These are phyloP conservation scores for Apamea anceps DNA, from an alignment of 2,888 invertebrate species.

Conservation along the genomic window DNA sequence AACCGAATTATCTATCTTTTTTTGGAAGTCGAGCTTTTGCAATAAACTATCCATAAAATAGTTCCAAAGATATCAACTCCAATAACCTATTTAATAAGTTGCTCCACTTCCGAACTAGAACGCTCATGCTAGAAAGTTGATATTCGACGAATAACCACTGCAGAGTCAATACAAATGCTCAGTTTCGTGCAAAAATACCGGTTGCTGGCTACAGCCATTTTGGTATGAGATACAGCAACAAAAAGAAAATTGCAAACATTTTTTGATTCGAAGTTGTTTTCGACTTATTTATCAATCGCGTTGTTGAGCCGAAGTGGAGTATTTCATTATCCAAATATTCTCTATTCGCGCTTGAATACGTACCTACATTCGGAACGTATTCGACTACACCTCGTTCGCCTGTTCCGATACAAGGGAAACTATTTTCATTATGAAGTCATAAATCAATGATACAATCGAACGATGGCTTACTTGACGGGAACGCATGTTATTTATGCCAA, in stretches of 20 bases:
- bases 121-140: conserved; percentile 38
- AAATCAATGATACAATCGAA: conserved; percentile 87
- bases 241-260: conserved; percentile 55
- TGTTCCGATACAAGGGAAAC: conserved; percentile 78
- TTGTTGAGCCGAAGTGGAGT: conserved; percentile 55
- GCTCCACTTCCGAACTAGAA: conserved; percentile 57
- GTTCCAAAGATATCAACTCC: conserved; percentile 50
- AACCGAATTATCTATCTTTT: background rate
- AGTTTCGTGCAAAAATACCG: conserved; percentile 43
- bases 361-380: conserved; percentile 71
- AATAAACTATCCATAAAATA: conserved; percentile 41
- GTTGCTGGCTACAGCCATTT: conserved; percentile 13
- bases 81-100: conserved; percentile 57
- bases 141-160: conserved; percentile 46
- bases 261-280: conserved; percentile 64
- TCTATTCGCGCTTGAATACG: conserved; percentile 71
- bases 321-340: conserved; percentile 77
- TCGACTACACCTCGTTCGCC: conserved; percentile 69
- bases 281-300: conserved; percentile 65
- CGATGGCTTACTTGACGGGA: conserved; percentile 82
- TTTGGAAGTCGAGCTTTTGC: conserved; percentile 30
- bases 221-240: conserved; percentile 45
- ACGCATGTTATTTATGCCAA: conserved; percentile 84
- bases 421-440: conserved; percentile 88
- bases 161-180: conserved; percentile 39